Evolutionary conservation across 1,140 invertebrate genomes (phyloP), one percentile per base, ranked within the genome.

Genomic region (Macrobrachium rosenbergii): DNA sequence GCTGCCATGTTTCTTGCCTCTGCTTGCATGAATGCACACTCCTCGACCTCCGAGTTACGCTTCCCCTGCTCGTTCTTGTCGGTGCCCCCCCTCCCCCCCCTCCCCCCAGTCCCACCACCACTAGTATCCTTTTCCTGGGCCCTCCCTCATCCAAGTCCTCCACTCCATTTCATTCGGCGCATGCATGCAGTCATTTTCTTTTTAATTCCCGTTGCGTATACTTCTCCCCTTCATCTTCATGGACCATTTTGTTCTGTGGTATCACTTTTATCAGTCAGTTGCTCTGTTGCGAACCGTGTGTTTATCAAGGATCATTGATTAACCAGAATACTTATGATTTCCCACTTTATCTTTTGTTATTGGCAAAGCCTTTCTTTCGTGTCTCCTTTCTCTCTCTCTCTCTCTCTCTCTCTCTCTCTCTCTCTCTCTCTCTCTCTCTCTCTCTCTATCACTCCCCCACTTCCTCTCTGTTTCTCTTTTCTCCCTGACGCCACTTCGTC

Each of bases 371-470:
- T n/a, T 10, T 67, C 21, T 67, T 10, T 67, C 28, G 5, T 37
- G 23, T n/a, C 58, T 16, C 43, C 28, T 43, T 19, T 64, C 62
- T 72, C n/a, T 72, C 37, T 82, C 63, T 72, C 80, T 82, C 43
- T 45, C 28, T 21, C 43, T 72, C 43, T 82, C 8, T 45, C 63
- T 82, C 23, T 82, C 63, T 82, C 17, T 82, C 43, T 67, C n/a
- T 72, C 37, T 82, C 63, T 72, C 80, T 82, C 43, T 45, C 28
- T 21, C 43, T 72, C 43, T 82, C 8, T 45, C 63, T 82, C 23
- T 82, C 63, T 82, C 17, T 82, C 43, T 67, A n/a, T n/a, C n/a
- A n/a, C n/a, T n/a, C n/a, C n/a, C n/a, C n/a, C n/a, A n/a, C n/a
- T n/a, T n/a, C n/a, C n/a, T n/a, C n/a, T 17, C 73, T 59, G 19